A percentile compares a stretch with the other conserved stretches of the same genome.
These are phyloP conservation scores for Argynnis bischoffii DNA, from an alignment of 2,888 invertebrate species.

Conservation along the genomic window DNA sequence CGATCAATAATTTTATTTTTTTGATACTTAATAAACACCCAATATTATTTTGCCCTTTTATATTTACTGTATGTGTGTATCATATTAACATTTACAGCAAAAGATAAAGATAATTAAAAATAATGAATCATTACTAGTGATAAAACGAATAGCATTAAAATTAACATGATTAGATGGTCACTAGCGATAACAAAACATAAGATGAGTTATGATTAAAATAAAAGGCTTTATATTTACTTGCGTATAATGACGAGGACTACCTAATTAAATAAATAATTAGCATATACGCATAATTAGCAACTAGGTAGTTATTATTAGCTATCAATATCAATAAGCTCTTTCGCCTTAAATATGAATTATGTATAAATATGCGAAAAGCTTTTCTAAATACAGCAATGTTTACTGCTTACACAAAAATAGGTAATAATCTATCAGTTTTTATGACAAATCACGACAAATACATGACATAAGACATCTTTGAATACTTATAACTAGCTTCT, in stretches of 20 bases:
- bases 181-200: constrained; percentile 14
- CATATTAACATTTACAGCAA: too few species aligned
- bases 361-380: constrained; percentile 8
- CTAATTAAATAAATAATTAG: not conserved
- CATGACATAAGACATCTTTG: too few species aligned
- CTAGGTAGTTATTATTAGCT: not conserved
- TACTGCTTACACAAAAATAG: too few species aligned
- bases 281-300: constrained; percentile 7
- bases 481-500: too few species aligned
- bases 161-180: not conserved
- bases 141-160: not conserved
- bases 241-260: not conserved
- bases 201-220: not conserved
- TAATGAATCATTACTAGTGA: too few species aligned
- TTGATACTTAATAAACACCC: too few species aligned
- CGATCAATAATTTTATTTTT: too few species aligned
- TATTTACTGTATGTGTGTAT: too few species aligned
- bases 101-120: too few species aligned
- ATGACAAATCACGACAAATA: too few species aligned
- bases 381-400: constrained; percentile 7
- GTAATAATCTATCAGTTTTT: too few species aligned
- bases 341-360: not conserved
- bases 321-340: not conserved
- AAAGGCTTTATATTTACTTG: constrained; percentile 2
- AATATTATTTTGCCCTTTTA: too few species aligned